Base-by-base conservation (phyloP, 2,113 vertebrate genomes). In the Paedocypris sp. region DNA sequence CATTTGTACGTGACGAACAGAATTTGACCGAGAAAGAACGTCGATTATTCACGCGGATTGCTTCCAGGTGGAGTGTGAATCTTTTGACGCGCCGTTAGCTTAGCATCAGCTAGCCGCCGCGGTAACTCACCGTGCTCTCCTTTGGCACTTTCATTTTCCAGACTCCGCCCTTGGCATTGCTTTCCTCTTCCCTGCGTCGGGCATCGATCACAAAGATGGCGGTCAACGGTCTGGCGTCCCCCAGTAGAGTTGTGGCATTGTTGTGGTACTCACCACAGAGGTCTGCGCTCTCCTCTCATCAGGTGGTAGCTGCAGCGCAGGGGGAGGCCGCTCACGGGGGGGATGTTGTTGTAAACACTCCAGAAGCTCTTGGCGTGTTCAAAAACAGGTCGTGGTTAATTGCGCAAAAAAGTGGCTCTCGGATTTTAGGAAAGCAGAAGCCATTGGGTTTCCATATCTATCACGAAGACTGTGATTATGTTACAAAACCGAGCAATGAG, bases 101-200 rank as follows among this genome's bases (percentile, higher is more conserved):
- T n/a, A 42, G 2, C 10, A 42, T 25, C 2, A 60, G 13, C 19
- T 53, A 18, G 20, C 23, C 38, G 10, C 32, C 25, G 28, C 42
- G 32, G 20, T 28, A n/a, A 79, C 90, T 56, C 83, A 96, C 94
- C 49, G 88, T 89, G 74, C 82, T 88, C 68, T 91, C 92, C 79
- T 98, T 97, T 35, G 91, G 85, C 15, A 97, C 87, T 83, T 97
- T 97, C 89, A 95, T 96, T 82, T 95, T 95, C 92, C 94, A 96
- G 10, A 91, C 81, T 0, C 91, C 93, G 28, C 94, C 95, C 79
- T 92, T 94, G 26, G 93, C 91, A 72, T 97, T 97, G 78, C 91
- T 93, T 80, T 94, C 92, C 65, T 97, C 95, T 83, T 98, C 94
- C 94, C 94, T 97, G 68, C 13, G 38, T 26, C 16, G 10, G n/a